Conservation (phyloP, 2,888 invertebrate genomes). For the Agrochola macilenta region DNA sequence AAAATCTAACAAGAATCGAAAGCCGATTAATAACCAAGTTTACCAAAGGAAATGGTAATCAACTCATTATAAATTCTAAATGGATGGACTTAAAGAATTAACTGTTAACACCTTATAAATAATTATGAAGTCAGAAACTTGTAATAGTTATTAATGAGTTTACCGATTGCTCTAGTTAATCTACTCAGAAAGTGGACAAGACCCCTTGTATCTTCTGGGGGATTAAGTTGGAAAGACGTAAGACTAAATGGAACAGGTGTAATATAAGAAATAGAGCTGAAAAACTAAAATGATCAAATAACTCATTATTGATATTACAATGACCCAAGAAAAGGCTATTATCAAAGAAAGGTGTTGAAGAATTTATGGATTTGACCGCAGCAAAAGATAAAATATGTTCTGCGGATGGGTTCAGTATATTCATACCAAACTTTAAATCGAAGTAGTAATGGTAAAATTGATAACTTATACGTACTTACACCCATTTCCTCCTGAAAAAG, state of each 20-base stretch:
- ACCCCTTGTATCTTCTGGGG: conserved; percentile 64
- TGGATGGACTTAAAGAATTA: conserved; percentile 71
- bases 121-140: conserved; percentile 74
- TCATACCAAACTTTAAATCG: neutral
- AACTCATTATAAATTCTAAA: conserved; percentile 67
- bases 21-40: conserved; percentile 68
- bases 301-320: neutral
- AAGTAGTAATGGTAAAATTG: no score
- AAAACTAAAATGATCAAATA: neutral
- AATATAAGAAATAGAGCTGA: conserved; percentile 18
- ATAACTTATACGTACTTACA: neutral
- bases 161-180: conserved; percentile 78
- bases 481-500: neutral
- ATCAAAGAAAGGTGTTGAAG: neutral
- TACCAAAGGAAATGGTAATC: conserved; percentile 52
- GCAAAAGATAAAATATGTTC: neutral
- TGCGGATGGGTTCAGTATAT: neutral
- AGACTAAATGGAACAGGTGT: conserved; percentile 24
- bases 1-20: conserved; percentile 56
- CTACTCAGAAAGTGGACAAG: conserved; percentile 79
- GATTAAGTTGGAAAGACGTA: conserved; percentile 62
- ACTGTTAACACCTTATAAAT: conserved; percentile 78
- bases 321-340: neutral
- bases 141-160: conserved; percentile 80
- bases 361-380: neutral